A percentile compares a stretch with the other conserved stretches of the same genome.
phyloP scores from a whole-genome alignment of 2,888 invertebrate species.

The Papilio protenor region DNA sequence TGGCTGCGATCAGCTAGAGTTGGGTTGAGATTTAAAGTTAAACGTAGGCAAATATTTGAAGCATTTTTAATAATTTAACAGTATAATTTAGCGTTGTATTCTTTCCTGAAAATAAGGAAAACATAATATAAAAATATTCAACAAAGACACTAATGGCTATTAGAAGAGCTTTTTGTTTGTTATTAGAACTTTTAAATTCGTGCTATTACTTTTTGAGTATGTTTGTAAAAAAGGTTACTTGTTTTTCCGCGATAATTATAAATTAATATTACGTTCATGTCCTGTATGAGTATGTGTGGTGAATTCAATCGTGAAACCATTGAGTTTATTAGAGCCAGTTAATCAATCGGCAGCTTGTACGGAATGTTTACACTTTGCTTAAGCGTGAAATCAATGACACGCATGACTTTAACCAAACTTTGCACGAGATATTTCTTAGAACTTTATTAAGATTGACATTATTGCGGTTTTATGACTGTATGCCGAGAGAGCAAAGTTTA shows the following conservation, averaged over 20 bases:
- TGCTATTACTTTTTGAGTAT: background rate
- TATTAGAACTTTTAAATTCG: background rate
- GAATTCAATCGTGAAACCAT: constrained; percentile 28
- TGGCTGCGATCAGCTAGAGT: background rate
- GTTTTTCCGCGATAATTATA: background rate
- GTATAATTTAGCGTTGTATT: background rate
- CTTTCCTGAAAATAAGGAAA: background rate
- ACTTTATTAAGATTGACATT: background rate
- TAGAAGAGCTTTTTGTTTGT: background rate
- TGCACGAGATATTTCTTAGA: background rate
- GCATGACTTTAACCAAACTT: background rate
- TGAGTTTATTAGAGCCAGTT: constrained; percentile 34
- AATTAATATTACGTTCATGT: background rate
- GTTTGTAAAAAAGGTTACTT: background rate
- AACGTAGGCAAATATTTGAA: no score
- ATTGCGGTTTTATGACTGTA: constrained; percentile 1
- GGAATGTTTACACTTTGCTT: constrained; percentile 34
- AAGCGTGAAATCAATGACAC: constrained; percentile 36
- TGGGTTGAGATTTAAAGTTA: background rate
- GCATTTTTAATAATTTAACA: background rate
- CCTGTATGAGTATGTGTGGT: background rate
- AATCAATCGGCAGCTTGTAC: constrained; percentile 34
- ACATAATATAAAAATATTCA: background rate
- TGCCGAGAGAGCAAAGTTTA: background rate
- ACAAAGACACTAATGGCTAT: background rate